phyloP scores from a whole-genome alignment of 1,140 invertebrate genomes.

The Philotrypesis tridentata region DNA sequence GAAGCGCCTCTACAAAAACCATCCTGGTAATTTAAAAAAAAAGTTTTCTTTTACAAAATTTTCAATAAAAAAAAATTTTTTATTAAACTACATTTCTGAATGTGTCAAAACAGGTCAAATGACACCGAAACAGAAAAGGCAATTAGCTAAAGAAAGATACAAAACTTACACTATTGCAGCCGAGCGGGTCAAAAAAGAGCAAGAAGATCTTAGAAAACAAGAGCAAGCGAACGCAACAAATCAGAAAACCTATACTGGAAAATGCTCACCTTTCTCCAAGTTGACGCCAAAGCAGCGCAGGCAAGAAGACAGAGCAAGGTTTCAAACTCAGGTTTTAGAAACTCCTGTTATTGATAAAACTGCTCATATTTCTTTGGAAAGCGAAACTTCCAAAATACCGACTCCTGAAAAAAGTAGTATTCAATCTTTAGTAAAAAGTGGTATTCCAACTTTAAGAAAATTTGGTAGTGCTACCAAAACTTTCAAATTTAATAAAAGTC shows the following conservation, averaged over 20 bases:
- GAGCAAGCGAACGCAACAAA: slow-evolving; percentile 55
- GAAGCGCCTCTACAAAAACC: slow-evolving; percentile 70
- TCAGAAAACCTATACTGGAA: slow-evolving; percentile 57
- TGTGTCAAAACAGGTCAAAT: slow-evolving; percentile 64
- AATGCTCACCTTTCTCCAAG: slow-evolving; percentile 67
- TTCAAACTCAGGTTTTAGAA: slow-evolving; percentile 80
- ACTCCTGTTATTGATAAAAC: slow-evolving; percentile 56
- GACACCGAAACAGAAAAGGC: slow-evolving; percentile 84
- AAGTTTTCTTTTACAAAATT: no score
- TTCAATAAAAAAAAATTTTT: no score
- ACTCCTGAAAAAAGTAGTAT: slow-evolving; percentile 45
- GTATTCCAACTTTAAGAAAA: slow-evolving; percentile 71
- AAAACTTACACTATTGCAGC: slow-evolving; percentile 85
- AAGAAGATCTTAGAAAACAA: slow-evolving; percentile 60
- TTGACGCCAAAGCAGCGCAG: slow-evolving; percentile 81
- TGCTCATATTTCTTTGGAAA: slow-evolving; percentile 54
- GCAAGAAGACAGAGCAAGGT: slow-evolving; percentile 79
- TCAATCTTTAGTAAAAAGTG: slow-evolving; percentile 66
- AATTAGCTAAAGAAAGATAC: slow-evolving; percentile 82
- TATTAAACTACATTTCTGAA: neutral
- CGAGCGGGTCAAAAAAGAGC: slow-evolving; percentile 70
- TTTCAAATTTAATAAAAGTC: slow-evolving; percentile 33
- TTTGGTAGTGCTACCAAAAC: slow-evolving; percentile 55
- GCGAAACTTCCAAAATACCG: slow-evolving; percentile 65
- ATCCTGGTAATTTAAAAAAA: slow-evolving; percentile 40